Base-by-base conservation (phyloP, 2,113 vertebrate species). In the Gnathonemus longibarbis region DNA sequence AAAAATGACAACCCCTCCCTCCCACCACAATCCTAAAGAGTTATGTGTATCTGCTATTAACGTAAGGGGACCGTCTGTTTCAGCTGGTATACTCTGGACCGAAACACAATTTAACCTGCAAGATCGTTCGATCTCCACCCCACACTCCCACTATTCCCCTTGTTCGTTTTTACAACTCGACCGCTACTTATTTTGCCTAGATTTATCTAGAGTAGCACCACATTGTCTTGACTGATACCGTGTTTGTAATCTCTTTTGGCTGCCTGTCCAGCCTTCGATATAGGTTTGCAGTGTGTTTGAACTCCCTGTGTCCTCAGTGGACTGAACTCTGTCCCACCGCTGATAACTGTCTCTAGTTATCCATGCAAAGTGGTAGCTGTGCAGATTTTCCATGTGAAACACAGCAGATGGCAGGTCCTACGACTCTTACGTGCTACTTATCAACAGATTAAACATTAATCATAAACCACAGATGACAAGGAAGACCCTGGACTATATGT, bases 401-500 rank as follows among this genome's bases (percentile, higher is more conserved):
- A 15, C 66, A 27, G 31, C 88, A 89, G 88, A 53, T 89, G 88
- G 19, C 35, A 11, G 17, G 15, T 77, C 3, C 10, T 58, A 2
- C 10, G 42, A 27, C 39, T 52, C 3, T 6, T 45, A 53, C 9
- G 4, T 45, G 49, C 35, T 7, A 42, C 62, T 24, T 45, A 13
- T 17, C 35, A 4, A 42, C 17, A 5, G 85, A 52, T 87, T 87
- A 87, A 87, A 87, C 46, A 50, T 87, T 52, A 87, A 50, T 87
- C 24, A 87, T 87, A 87, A 80, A 80, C 74, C 74, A 80, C 31
- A 87, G 45, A 49, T 52, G 85, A 87, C 27, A 87, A 87, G 49
- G n/a, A 35, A 39, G 31, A 49, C 49, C 13, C 17, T 87, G 27
- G 8, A 53, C 27, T 53, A 15, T 56, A 35, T 5, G 21, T 48